These are phyloP conservation scores for Meiosimyza platycephala DNA, from an alignment of 2,888 invertebrate species.

Conservation along the genomic window DNA sequence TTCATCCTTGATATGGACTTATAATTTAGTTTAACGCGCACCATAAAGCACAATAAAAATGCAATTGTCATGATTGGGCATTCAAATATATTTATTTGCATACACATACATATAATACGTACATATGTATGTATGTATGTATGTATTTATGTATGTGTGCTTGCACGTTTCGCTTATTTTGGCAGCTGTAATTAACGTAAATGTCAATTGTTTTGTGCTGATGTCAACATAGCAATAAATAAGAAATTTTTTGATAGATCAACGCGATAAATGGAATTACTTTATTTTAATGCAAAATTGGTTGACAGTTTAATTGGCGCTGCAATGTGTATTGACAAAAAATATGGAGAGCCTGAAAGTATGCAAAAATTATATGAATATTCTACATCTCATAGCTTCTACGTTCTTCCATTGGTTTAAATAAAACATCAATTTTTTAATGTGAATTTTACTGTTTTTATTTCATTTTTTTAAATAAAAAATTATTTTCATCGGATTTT, in stretches of 20 bases:
- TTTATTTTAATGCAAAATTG: neutral
- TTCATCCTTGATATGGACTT: conserved; percentile 31
- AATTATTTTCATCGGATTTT: neutral
- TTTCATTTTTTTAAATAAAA: conserved; percentile 8
- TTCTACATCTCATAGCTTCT: neutral
- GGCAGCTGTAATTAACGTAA: conserved; percentile 46
- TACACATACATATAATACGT: neutral
- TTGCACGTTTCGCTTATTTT: conserved; percentile 30
- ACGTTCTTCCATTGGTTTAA: conserved; percentile 41
- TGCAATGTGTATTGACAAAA: no score
- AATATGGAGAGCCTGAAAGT: neutral
- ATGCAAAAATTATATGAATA: neutral
- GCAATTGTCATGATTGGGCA: neutral
- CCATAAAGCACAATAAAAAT: conserved; percentile 20
- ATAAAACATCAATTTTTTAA: conserved; percentile 4
- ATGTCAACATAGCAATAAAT: conserved; percentile 9
- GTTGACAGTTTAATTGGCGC: neutral
- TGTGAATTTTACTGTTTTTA: conserved; percentile 25
- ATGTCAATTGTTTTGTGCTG: conserved; percentile 42
- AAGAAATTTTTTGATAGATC: neutral
- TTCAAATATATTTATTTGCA: conserved; percentile 1
- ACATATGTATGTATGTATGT: neutral
- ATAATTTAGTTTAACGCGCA: conserved; percentile 14
- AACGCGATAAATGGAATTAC: conserved; percentile 2
- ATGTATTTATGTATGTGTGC: neutral